phyloP scores from a whole-genome alignment of 2,797 vertebrate species.

The Xiphophorus birchmanni region DNA sequence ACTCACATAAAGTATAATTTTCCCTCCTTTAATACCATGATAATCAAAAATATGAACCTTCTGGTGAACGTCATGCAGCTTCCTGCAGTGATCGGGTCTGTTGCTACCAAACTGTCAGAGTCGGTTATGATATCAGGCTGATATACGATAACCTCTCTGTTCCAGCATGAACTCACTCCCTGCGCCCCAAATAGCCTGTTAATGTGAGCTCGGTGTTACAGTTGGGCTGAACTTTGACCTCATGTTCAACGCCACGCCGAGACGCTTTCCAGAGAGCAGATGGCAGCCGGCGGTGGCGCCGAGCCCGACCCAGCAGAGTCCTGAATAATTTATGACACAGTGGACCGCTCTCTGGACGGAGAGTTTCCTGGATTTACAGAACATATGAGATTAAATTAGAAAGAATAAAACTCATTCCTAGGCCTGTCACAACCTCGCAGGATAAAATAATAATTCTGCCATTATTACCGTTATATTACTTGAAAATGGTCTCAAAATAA shows the following conservation, averaged over 20 bases:
- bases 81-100: background rate
- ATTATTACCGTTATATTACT: too few relatives aligned
- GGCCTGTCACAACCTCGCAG: too few relatives aligned
- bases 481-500: too few relatives aligned
- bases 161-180: conserved; percentile 22
- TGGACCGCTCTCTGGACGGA: background rate
- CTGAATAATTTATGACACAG: conserved; percentile 52
- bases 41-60: background rate
- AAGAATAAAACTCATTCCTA: too few relatives aligned
- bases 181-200: conserved; percentile 47
- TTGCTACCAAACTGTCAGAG: background rate
- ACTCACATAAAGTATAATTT: background rate
- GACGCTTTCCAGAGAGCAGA: conserved; percentile 16
- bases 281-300: conserved; percentile 2
- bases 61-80: rapidly evolving
- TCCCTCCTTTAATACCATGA: background rate
- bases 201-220: conserved; percentile 42
- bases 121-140: background rate
- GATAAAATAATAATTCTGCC: too few relatives aligned
- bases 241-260: conserved; percentile 20
- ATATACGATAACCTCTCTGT: conserved; percentile 4
- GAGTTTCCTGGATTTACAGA: background rate
- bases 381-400: background rate
- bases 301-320: background rate
- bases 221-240: conserved; percentile 59